Evolutionary conservation across 1,140 invertebrate genomes (phyloP), one percentile per base, ranked within the genome.

Genomic region (Drosophila watanabei): DNA sequence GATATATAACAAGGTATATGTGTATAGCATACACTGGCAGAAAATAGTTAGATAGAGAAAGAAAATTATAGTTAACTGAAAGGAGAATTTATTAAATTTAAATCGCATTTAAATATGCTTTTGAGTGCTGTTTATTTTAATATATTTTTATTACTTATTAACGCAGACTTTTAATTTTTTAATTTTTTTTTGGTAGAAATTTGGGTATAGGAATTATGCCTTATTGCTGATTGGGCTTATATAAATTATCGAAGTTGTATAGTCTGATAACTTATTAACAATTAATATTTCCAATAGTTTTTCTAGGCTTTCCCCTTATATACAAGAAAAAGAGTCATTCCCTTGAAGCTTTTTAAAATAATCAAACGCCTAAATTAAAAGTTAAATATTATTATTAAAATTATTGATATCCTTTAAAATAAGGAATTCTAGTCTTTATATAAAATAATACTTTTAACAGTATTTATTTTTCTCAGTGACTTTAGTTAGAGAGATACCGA

Each of bases 1-100:
- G 76, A 80, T 75, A 80, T 80, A 80, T 80, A 71, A 54, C 72
- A 48, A 20, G 5, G 56, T 24, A 43, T 60, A 73, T 46, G 20
- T 60, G 37, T 72, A 73, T 51, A 52, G 30, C 59, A 69, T 71
- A 56, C 68, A 56, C 68, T 24, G 63, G 11, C 20, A 51, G 49
- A 68, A 72, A 59, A 24, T 6, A 1, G 54, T 5, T 16, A 9
- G 5, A 16, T 0, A 1, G 2, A 3, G 0, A 0, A 7, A 20
- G 0, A 8, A 24, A 6, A 54, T 16, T 3, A 35, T 9, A 14
- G 0, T 18, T 0, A 13, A 7, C 1, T 18, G 0, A 6, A 18
- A 20, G 6, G 0, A 20, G 9, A 54, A 20, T 18, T 0, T 35
- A 2, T 5, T 1, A 49, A 2, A 51, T 30, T 30, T 16, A 4